A percentile compares a stretch with the other conserved stretches of the same genome.
Evolutionary conservation across 2,797 vertebrate genomes (phyloP).

Genomic region (Odontamblyopus rebecca): DNA sequence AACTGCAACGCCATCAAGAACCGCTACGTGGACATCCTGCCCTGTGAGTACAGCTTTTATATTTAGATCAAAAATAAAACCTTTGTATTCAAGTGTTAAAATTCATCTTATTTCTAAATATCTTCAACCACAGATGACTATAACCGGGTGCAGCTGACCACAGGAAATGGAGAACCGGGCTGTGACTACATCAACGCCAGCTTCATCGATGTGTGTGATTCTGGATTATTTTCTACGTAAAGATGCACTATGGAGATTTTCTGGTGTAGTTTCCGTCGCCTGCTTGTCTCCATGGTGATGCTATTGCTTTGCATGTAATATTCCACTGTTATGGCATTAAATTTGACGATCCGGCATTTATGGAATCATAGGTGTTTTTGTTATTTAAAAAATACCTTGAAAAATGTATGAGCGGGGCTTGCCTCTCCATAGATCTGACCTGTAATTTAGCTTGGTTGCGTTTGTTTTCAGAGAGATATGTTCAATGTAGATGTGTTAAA

Average conservation of each 20-base stretch:
- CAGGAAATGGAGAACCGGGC: conserved; percentile 78
- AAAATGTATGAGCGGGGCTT: too few species aligned
- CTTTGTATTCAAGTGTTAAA: background rate
- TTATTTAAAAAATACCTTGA: too few species aligned
- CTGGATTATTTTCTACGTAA: background rate
- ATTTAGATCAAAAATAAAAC: background rate
- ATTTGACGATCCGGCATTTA: too few species aligned
- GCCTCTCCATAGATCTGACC: too few species aligned
- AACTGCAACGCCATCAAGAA: conserved; percentile 86
- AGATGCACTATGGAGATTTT: background rate
- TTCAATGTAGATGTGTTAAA: too few species aligned
- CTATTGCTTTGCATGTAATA: too few species aligned
- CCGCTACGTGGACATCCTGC: conserved; percentile 95
- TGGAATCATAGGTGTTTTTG: too few species aligned
- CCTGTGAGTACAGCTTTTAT: conserved; percentile 81
- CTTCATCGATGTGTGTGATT: conserved; percentile 86
- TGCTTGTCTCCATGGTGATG: too few species aligned
- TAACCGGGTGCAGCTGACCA: conserved; percentile 87
- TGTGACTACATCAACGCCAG: conserved; percentile 97
- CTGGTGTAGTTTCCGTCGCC: too few species aligned
- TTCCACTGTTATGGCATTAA: too few species aligned
- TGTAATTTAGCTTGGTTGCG: too few species aligned
- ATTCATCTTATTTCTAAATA: background rate
- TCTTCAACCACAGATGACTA: conserved; percentile 82
- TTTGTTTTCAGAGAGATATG: too few species aligned